A percentile compares a stretch with the other conserved stretches of the same genome.
phyloP scores from a whole-genome alignment of 2,797 vertebrate species.

The Malacoraja senta region DNA sequence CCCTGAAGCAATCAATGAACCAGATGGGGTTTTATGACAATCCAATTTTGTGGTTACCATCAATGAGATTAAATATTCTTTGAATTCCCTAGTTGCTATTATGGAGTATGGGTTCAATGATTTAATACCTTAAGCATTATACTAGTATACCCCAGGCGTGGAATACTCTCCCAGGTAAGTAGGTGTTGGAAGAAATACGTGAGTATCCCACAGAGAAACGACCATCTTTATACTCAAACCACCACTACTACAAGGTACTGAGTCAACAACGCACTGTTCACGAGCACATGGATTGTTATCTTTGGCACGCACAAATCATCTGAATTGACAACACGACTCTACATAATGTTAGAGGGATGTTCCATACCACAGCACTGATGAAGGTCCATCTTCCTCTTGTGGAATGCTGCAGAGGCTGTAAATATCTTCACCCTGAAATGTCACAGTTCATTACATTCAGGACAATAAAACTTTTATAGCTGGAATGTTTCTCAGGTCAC shows the following conservation, averaged over 20 bases:
- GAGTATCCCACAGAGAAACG: background rate
- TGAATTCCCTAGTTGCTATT: no score
- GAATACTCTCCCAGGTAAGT: no score
- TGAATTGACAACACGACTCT: background rate
- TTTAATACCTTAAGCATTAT: no score
- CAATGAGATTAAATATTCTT: no score
- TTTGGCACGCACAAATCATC: background rate
- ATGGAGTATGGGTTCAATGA: no score
- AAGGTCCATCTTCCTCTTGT: constrained; percentile 43
- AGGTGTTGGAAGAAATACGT: background rate
- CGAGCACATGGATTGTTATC: background rate
- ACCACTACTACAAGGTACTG: background rate
- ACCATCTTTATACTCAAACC: background rate
- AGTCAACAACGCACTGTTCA: background rate
- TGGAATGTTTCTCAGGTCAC: background rate
- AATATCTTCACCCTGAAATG: constrained; percentile 52
- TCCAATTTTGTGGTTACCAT: no score
- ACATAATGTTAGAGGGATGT: background rate
- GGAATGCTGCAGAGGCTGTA: constrained; percentile 45
- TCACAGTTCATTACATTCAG: constrained; percentile 31
- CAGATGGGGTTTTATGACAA: no score
- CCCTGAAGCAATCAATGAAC: no score
- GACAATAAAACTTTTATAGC: background rate
- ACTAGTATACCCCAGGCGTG: background rate
- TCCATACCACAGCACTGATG: constrained; percentile 46